Percentiles rank a stretch among this genome's conserved stretches.
These are phyloP conservation scores for Diachasmimorpha longicaudata DNA, from an alignment of 1,140 invertebrate genomes.

Conservation along the genomic window DNA sequence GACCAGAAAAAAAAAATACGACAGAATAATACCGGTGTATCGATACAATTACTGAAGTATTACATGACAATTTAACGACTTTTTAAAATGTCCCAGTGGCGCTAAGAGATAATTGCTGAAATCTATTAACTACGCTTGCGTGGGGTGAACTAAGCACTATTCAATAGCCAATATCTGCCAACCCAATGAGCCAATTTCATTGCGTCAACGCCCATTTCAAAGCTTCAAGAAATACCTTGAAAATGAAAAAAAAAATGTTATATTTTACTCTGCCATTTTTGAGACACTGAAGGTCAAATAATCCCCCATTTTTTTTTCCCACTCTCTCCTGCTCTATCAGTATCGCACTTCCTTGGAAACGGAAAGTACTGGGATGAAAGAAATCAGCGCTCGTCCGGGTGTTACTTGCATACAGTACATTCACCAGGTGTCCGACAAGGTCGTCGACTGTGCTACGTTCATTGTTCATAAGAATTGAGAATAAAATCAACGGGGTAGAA, in stretches of 20 bases:
- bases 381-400: constrained; percentile 1
- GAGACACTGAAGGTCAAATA: background rate
- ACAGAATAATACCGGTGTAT: background rate
- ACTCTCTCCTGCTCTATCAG: background rate
- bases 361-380: background rate
- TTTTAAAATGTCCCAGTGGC: background rate
- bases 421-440: background rate
- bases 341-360: background rate
- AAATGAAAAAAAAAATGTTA: too few relatives aligned
- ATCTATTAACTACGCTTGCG: background rate
- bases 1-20: too few relatives aligned
- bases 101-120: background rate
- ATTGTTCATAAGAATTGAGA: background rate
- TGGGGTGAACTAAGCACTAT: too few relatives aligned
- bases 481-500: background rate
- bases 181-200: too few relatives aligned
- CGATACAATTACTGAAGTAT: background rate
- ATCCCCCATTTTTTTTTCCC: too few relatives aligned
- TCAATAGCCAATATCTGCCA: too few relatives aligned
- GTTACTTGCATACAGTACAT: background rate
- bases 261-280: background rate
- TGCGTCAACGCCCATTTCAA: too few relatives aligned
- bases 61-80: background rate
- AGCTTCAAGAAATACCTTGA: too few relatives aligned
- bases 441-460: background rate